Base-by-base conservation (phyloP, 2,113 vertebrate genomes). In the Xenopus tropicalis region DNA sequence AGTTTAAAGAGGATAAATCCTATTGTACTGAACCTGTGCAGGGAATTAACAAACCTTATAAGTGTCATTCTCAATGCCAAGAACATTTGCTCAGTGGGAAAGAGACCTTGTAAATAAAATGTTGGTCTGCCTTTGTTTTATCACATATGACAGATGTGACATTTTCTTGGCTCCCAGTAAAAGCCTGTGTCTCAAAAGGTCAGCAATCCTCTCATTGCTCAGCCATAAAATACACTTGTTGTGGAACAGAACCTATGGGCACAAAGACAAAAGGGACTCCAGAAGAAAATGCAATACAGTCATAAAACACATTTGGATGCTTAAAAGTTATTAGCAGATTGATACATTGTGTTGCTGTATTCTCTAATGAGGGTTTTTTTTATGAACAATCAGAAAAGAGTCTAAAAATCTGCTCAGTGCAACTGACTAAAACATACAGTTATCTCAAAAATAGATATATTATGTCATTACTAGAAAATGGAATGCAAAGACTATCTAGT, bases 1-100 rank as follows among this genome's bases (percentile, higher is more conserved):
- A 17, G 11, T 2, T 5, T 16, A 4, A 4, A n/a, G 52, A 54
- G 19, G 16, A 54, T 54, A 54, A 54, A 8, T 54, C 52, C 14
- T 54, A 20, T n/a, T 54, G 1, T 85, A 83, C 71, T 54, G 52
- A 54, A 3, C 48, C 19, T 54, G 19, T 20, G 19, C 52, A 54
- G 52, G 52, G 24, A 11, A 14, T 61, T 23, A 61, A 23, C 58
- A 61, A 14, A 2, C 58, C 13, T 14, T 61, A 24, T 61, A 22
- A 61, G 58, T 61, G 58, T 22, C 58, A 12, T 61, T 22, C 11
- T 61, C 20, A 23, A 61, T 21, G 58, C 58, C 58, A 61, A 22
- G 12, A 61, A 22, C 13, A 61, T 61, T 61, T 61, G 58, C 6
- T 11, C 58, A 23, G 20, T 24, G 23, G 16, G 58, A 22, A 61